Percentiles rank a stretch among this genome's conserved stretches.
Evolutionary conservation across 2,888 invertebrate species (phyloP).

Genomic region (Drosophila anomelani): DNA sequence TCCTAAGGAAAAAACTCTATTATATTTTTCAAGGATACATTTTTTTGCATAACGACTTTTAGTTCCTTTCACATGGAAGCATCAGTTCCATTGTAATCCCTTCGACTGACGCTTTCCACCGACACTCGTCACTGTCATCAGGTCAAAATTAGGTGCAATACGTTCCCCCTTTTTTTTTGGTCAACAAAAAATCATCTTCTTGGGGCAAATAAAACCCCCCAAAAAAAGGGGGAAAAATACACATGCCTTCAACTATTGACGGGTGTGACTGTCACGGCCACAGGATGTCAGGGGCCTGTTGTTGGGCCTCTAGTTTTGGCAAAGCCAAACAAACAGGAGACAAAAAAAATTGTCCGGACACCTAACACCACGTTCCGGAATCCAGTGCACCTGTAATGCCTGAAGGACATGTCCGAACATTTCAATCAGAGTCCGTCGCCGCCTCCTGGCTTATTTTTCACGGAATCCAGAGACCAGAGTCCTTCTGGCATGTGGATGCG

Average conservation of each 20-base stretch:
- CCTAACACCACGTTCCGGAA: conserved; percentile 15
- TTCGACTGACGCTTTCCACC: neutral
- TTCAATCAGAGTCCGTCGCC: conserved; percentile 65
- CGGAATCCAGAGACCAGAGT: conserved; percentile 2
- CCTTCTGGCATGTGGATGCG: conserved; percentile 41
- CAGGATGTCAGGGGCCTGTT: conserved; percentile 52
- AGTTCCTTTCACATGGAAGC: no score
- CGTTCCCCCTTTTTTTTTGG: neutral
- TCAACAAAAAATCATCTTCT: conserved; percentile 9
- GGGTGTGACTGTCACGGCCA: conserved; percentile 54
- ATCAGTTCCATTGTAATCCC: neutral
- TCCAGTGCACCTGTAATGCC: conserved; percentile 23
- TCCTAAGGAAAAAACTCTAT: neutral
- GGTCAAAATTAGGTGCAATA: conserved; percentile 17
- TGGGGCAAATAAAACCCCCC: neutral
- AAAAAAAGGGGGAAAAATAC: neutral
- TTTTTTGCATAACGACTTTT: neutral
- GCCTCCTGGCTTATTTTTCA: conserved; percentile 8
- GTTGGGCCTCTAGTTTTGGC: conserved; percentile 27
- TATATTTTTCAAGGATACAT: neutral
- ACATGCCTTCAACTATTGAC: conserved; percentile 27
- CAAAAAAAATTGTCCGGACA: conserved; percentile 17
- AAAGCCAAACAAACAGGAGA: conserved; percentile 28
- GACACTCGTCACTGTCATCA: conserved; percentile 6
- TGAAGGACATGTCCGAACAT: conserved; percentile 53